A percentile compares a stretch with the other conserved stretches of the same genome.
Conservation (phyloP, 1,140 invertebrate species). For the Caenorhabditis brenneri region DNA sequence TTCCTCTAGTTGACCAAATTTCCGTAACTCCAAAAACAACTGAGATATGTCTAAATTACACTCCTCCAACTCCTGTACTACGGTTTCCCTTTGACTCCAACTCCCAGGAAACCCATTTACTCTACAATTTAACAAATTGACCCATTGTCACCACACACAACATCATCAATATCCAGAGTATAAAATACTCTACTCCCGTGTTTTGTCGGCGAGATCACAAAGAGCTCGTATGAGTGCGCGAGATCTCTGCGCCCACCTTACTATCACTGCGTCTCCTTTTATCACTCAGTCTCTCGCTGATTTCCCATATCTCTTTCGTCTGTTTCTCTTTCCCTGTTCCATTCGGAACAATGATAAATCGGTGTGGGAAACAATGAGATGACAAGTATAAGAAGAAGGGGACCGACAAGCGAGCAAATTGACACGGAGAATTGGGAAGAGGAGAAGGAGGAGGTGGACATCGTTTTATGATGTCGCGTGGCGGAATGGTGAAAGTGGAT, state of each 20-base stretch:
- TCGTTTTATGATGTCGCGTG: neutral
- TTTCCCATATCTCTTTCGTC: neutral
- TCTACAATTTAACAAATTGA: neutral
- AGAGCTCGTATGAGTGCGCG: neutral
- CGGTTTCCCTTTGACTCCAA: too few relatives aligned
- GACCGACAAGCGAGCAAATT: constrained; percentile 1
- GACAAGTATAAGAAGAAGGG: neutral
- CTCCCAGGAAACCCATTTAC: neutral
- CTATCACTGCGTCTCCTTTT: neutral
- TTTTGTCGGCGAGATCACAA: constrained; percentile 15
- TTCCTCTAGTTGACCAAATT: too few relatives aligned
- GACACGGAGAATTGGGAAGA: neutral
- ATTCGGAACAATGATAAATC: neutral
- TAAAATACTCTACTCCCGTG: neutral
- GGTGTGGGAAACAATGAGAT: constrained; percentile 19
- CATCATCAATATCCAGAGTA: neutral
- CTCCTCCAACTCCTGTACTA: too few relatives aligned
- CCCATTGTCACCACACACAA: neutral
- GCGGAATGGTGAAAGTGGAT: neutral
- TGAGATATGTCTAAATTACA: too few relatives aligned
- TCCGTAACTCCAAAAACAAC: too few relatives aligned
- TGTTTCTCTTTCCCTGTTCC: neutral
- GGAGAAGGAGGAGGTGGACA: neutral
- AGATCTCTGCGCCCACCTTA: neutral
- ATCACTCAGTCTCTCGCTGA: neutral